Evolutionary conservation across 2,888 invertebrate genomes (phyloP), one percentile per base, ranked within the genome.

Genomic region (Platynereis dumerilii): DNA sequence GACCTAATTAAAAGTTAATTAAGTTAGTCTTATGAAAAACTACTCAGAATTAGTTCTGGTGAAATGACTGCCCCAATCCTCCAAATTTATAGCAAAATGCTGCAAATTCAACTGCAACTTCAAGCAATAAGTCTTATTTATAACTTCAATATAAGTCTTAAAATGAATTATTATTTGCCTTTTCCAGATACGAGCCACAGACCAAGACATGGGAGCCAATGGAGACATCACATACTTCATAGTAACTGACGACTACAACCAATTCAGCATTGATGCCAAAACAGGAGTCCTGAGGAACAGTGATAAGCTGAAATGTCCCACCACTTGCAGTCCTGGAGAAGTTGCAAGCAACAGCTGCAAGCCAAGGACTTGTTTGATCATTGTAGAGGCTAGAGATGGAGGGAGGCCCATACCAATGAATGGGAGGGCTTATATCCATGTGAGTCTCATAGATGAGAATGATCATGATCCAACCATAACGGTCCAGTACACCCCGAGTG

Each of bases 311-410:
- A 52, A 64, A 45, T 76, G 76, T 53, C 59, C 48, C 27, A 45
- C 60, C 22, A 29, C 65, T 12, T 72, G 72, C 27, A 48, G 34
- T 15, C 45, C 54, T 10, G 48, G 24, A 29, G 58, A 44, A 17
- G 22, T 22, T 2, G 42, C 48, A 1, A 29, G 44, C 24, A 48
- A 39, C 26, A 57, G 52, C n/a, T 72, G 72, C 52, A 68, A 67
- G 39, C 92, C 93, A 57, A 94, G 94, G 86, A 94, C 93, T 79
- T 97, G 97, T 85, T 94, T 96, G 55, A 91, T 97, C 77, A 95
- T 94, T 0, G 93, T 97, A 3, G 93, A 93, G 80, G 96, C 96
- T 0, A 88, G 92, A 71, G 96, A 97, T 86, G 92, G 94, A 80
- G 96, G 96, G 2, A 90, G 91, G 34, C 95, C 96, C 0, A 87